These are phyloP conservation scores for Dicycla oo DNA, from an alignment of 2,888 invertebrate species.

Conservation along the genomic window DNA sequence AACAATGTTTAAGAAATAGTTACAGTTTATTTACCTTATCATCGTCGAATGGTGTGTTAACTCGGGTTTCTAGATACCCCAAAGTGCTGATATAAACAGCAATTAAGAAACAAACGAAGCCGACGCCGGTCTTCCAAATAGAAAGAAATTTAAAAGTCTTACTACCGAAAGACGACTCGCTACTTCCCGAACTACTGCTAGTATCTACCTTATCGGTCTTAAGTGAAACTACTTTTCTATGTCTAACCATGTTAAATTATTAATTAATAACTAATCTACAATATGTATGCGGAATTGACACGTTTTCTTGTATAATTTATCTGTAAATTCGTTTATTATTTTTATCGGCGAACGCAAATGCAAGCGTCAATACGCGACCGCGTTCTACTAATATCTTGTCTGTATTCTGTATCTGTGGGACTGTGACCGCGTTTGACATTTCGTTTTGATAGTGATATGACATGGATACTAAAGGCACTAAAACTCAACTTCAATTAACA, in stretches of 20 bases:
- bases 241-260: conserved; percentile 77
- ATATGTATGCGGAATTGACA: conserved; percentile 69
- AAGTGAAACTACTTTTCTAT: conserved; percentile 76
- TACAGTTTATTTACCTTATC: conserved; percentile 91
- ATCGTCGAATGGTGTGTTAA: conserved; percentile 95
- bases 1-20: not conserved
- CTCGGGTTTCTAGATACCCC: conserved; percentile 96
- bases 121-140: conserved; percentile 91
- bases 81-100: conserved; percentile 94
- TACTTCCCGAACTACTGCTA: conserved; percentile 78
- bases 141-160: conserved; percentile 75
- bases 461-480: not conserved
- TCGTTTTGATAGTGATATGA: conserved; percentile 43
- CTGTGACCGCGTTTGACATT: conserved; percentile 61
- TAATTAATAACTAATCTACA: conserved; percentile 52
- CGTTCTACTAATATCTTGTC: too few relatives aligned
- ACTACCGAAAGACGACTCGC: conserved; percentile 70
- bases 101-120: conserved; percentile 91
- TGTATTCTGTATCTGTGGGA: too few relatives aligned
- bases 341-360: conserved; percentile 51
- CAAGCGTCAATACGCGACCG: conserved; percentile 60
- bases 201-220: conserved; percentile 77
- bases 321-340: conserved; percentile 53
- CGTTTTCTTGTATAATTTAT: conserved; percentile 63
- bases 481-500: not conserved